These are phyloP conservation scores for Tenodera sinensis DNA, from an alignment of 2,888 invertebrate genomes.

Conservation along the genomic window DNA sequence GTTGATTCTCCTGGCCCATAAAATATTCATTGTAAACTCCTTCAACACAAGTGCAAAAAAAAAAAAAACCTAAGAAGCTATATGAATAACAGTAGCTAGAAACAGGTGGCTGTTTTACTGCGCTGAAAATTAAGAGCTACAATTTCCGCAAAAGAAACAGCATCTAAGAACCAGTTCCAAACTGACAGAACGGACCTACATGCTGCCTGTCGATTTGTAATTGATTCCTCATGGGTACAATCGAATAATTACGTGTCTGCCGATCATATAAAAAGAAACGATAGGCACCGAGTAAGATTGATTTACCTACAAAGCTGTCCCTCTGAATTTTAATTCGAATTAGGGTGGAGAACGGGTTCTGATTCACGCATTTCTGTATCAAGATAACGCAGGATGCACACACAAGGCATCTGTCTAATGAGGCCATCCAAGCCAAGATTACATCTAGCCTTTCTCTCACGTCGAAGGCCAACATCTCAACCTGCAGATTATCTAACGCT, in stretches of 20 bases:
- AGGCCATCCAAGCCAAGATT: background rate
- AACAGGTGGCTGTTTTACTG: no score
- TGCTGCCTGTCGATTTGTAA: background rate
- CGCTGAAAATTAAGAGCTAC: background rate
- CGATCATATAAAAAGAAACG: background rate
- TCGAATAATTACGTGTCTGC: background rate
- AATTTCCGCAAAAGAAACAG: background rate
- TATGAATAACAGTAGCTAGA: no score
- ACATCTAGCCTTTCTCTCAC: background rate
- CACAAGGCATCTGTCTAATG: background rate
- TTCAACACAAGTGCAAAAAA: no score
- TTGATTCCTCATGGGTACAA: background rate
- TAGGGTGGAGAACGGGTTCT: background rate
- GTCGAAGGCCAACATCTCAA: background rate
- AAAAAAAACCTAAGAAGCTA: no score
- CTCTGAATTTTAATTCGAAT: background rate
- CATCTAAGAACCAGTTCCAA: background rate
- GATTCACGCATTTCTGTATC: slow-evolving; percentile 11
- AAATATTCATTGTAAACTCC: no score
- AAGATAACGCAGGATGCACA: background rate
- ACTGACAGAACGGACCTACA: background rate
- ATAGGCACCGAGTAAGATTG: background rate
- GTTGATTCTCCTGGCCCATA: no score
- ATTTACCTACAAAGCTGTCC: background rate
- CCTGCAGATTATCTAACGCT: background rate